Base-by-base conservation (phyloP, 2,797 vertebrate species). In the Sciurus vulgaris region DNA sequence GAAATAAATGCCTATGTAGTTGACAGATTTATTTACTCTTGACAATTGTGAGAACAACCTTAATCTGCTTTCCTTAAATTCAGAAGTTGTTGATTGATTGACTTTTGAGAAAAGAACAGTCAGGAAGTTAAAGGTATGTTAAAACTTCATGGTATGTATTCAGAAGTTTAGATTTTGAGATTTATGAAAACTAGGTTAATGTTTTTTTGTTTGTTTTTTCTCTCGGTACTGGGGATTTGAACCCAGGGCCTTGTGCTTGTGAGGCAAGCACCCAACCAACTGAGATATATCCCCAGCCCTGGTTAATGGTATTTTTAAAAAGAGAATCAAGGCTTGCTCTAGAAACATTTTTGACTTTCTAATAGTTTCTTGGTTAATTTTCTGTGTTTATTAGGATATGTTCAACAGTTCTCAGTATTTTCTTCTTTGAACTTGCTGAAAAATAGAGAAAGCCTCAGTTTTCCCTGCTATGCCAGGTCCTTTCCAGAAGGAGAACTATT, bases 181-280 rank as follows among this genome's bases (percentile, higher is more conserved):
- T 89, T 92, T 92, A 76, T 73, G 41, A 96, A 96, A 96, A 94
- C 33, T 82, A 96, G 59, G 69, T 70, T 93, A 91, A 94, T 59
- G 49, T 97, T 95, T 65, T 38, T 38, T 38, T 38, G 2, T 38
- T 38, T 38, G 3, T 38, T 38, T 38, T 38, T 38, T 38, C 38
- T 38, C n/a, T n/a, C n/a, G 38, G 38, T 38, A 38, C 38, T 38
- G 38, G 38, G 38, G 38, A 38, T 38, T 38, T 38, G 38, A 38
- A 38, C 38, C 38, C 38, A 38, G 38, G 38, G 38, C 38, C 38
- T 38, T 38, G 38, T 38, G 38, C 38, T 38, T 38, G 38, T 4
- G 38, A 38, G 38, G 38, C 5, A 38, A 38, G 38, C 38, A 38
- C 38, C 5, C 38, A 38, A 38, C 38, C 38, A 38, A 38, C 38